Base-by-base conservation (phyloP, 1,140 invertebrate species). In the Hylyphantes graminicola region DNA sequence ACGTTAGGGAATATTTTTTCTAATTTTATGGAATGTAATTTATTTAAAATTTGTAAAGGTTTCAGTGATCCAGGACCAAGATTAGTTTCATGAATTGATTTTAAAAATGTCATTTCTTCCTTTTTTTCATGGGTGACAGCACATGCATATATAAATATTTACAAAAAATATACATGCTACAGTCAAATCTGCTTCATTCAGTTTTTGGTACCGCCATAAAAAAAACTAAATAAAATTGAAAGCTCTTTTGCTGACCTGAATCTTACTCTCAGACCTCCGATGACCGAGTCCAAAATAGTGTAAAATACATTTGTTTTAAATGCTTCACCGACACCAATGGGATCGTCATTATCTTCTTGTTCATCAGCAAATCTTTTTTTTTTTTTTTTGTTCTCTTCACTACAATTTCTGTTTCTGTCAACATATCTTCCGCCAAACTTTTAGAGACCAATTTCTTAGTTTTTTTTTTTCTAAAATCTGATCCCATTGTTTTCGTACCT, bases 1-100 rank as follows among this genome's bases (percentile, higher is more conserved):
- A 65, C 64, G 10, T 65, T 21, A 65, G 64, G 64, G 15, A 65
- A 65, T 10, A 65, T 11, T 17, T 65, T 21, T 65, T 65, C 64
- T 59, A 59, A 59, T 59, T 59, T 59, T 59, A 59, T 13, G n/a
- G 57, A 59, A 13, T 59, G 57, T 59, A 59, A n/a, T 59, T 12
- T 13, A 59, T 59, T 59, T 59, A 59, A 59, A 13, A 59, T 2
- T 59, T 59, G 57, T n/a, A 59, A 59, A n/a, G 57, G 57, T n/a
- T 59, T 59, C 57, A 59, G 57, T n/a, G n/a, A 59, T 59, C n/a
- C 57, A 13, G 57, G 57, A 13, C 57, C 57, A n/a, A 59, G 1
- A 59, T 59, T 59, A 13, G 57, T 13, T 59, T 59, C n/a, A 59
- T 59, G 57, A 59, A 59, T 59, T 13, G 57, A n/a, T 59, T 59